Base-by-base conservation (phyloP, 2,113 vertebrate species). In the Sclerurus mexicanus region DNA sequence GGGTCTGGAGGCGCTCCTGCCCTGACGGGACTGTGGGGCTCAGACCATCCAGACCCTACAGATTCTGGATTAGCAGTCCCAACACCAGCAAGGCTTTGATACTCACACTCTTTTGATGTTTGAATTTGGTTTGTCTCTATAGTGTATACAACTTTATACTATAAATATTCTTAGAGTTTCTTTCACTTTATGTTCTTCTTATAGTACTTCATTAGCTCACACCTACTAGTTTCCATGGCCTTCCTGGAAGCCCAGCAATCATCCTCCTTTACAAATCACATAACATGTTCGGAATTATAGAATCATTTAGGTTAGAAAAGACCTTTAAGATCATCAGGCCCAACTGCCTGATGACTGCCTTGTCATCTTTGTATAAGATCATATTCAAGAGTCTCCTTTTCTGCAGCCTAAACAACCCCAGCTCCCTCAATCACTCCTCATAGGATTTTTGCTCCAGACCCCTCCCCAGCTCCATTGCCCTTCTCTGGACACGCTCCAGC, bases 391-490 rank as follows among this genome's bases (percentile, higher is more conserved):
- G 9, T 35, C 28, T 52, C 14, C 37, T 80, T 7, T 63, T 68
- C 24, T 56, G 14, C 3, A 63, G 23, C 7, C 14, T 39, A 25
- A 73, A 55, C 15, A 58, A 1, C 3, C 4, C 37, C 50, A 52
- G 44, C 3, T 82, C 4, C 46, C 37, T 82, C 60, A 85, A 2
- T 13, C 0, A 3, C 2, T 31, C 33, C 55, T 21, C 37, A 35
- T 1, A 3, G 10, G 25, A 7, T 1, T 9, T 58, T 18, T 35
- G 12, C 42, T 50, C 40, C 30, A 58, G 64, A 63, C 12, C 2
- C 10, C 3, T 62, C 13, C 1, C 7, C 55, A 86, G 31, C 18
- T 44, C 35, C 0, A 0, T 0, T 80, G 4, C 25, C 49, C 42
- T 63, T 44, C 55, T 68, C 59, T 46, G 33, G 44, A 18, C 23